Evolutionary conservation across 2,888 invertebrate species (phyloP).

Genomic region (Eilema caniola): DNA sequence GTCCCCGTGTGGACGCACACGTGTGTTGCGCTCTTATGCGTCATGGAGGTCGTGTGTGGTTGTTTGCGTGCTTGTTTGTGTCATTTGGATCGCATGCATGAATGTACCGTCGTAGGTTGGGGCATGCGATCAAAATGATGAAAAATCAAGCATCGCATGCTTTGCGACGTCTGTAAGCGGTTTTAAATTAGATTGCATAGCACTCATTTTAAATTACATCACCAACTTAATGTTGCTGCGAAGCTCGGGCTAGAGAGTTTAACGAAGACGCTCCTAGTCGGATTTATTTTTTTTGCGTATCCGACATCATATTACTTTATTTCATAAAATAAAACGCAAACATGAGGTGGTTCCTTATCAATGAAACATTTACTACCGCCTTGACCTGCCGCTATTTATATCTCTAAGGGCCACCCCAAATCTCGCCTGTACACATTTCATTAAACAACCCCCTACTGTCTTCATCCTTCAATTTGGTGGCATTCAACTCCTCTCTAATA

Average conservation of each 20-base stretch:
- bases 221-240: not conserved
- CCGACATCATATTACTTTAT: not conserved
- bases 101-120: too few species aligned
- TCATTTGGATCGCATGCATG: too few species aligned
- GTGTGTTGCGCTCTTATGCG: too few species aligned
- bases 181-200: too few species aligned
- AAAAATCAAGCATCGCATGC: too few species aligned
- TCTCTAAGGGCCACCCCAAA: not conserved
- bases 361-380: not conserved
- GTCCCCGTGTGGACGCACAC: too few species aligned
- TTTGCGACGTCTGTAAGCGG: too few species aligned
- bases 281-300: too few species aligned
- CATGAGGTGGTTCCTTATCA: conserved; percentile 8
- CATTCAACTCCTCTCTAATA: not conserved
- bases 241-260: not conserved
- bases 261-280: not conserved
- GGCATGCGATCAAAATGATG: too few species aligned
- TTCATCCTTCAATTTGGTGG: not conserved
- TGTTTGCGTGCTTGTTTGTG: too few species aligned
- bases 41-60: too few species aligned
- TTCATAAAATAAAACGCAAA: not conserved
- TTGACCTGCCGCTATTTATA: not conserved
- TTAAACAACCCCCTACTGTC: not conserved
- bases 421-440: not conserved
- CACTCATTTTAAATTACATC: too few species aligned